A percentile compares a stretch with the other conserved stretches of the same genome.
phyloP scores from a whole-genome alignment of 1,140 invertebrate genomes.

The Achroia grisella region DNA sequence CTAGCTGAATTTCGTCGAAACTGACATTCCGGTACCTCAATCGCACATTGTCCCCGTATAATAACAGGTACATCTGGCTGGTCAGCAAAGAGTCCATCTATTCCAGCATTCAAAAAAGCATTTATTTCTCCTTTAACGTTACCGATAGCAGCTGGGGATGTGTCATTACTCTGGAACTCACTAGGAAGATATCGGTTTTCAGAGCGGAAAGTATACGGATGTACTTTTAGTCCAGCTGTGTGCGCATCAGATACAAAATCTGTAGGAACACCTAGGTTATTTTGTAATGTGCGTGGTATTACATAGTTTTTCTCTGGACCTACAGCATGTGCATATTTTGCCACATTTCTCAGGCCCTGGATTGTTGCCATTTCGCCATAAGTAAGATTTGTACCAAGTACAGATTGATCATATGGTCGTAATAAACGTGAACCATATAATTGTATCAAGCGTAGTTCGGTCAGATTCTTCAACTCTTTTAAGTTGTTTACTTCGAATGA shows the following conservation, averaged over 20 bases:
- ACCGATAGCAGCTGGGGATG: constrained; percentile 35
- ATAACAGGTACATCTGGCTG: constrained; percentile 47
- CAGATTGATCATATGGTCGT: constrained; percentile 48
- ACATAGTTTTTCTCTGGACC: constrained; percentile 58
- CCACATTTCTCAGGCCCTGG: constrained; percentile 46
- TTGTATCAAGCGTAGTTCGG: constrained; percentile 48
- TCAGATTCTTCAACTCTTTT: constrained; percentile 49
- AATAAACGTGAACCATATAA: constrained; percentile 26
- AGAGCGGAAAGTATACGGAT: constrained; percentile 59
- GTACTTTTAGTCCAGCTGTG: constrained; percentile 51
- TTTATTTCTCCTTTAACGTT: constrained; percentile 42
- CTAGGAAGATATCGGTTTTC: constrained; percentile 52
- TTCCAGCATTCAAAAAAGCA: constrained; percentile 44
- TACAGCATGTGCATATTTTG: constrained; percentile 54
- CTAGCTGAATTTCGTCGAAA: background rate
- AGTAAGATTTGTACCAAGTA: constrained; percentile 35
- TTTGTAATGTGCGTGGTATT: constrained; percentile 40
- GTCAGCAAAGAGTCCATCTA: constrained; percentile 59
- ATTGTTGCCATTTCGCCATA: constrained; percentile 54
- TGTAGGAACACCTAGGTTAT: constrained; percentile 38
- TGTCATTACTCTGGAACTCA: constrained; percentile 42
- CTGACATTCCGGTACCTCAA: background rate
- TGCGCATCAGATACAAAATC: constrained; percentile 49
- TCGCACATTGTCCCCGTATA: constrained; percentile 27
- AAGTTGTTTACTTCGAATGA: constrained; percentile 63